These are phyloP conservation scores for Agrotis segetum DNA, from an alignment of 2,888 invertebrate genomes.

Conservation along the genomic window DNA sequence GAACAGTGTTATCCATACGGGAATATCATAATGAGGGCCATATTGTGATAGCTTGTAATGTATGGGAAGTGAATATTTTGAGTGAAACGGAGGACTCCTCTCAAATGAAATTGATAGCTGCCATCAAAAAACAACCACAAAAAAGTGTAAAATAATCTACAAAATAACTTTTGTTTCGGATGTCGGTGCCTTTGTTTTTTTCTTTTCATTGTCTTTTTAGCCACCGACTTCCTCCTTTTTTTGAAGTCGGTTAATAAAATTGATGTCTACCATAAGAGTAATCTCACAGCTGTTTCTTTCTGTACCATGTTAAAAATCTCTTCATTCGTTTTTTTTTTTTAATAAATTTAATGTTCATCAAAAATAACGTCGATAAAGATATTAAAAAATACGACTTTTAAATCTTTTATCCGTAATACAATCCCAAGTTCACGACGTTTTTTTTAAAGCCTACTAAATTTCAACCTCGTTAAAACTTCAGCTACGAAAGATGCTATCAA, in stretches of 20 bases:
- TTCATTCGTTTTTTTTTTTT: too few species aligned
- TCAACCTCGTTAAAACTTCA: constrained; percentile 61
- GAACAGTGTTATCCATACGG: constrained; percentile 43
- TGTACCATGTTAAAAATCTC: too few species aligned
- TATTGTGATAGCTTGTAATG: constrained; percentile 32
- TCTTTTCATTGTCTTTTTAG: too few species aligned
- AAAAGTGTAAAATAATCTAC: too few species aligned
- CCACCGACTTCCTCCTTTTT: too few species aligned
- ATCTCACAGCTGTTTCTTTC: too few species aligned
- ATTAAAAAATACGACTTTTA: constrained; percentile 38
- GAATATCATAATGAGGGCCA: constrained; percentile 53
- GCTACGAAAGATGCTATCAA: constrained; percentile 56
- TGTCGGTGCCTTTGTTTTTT: too few species aligned
- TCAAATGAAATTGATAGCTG: background rate
- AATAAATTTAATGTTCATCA: too few species aligned
- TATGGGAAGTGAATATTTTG: constrained; percentile 4
- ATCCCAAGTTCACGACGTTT: constrained; percentile 45
- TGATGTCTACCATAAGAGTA: too few species aligned
- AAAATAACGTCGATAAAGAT: constrained; percentile 3
- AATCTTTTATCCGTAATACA: constrained; percentile 52
- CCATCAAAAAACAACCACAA: too few species aligned
- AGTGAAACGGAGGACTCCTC: background rate
- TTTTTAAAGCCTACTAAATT: constrained; percentile 55
- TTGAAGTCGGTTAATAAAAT: too few species aligned
- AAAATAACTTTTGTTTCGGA: too few species aligned